A percentile compares a stretch with the other conserved stretches of the same genome.
Conservation (phyloP, 1,140 invertebrate genomes). For the Drosophila biarmipes region DNA sequence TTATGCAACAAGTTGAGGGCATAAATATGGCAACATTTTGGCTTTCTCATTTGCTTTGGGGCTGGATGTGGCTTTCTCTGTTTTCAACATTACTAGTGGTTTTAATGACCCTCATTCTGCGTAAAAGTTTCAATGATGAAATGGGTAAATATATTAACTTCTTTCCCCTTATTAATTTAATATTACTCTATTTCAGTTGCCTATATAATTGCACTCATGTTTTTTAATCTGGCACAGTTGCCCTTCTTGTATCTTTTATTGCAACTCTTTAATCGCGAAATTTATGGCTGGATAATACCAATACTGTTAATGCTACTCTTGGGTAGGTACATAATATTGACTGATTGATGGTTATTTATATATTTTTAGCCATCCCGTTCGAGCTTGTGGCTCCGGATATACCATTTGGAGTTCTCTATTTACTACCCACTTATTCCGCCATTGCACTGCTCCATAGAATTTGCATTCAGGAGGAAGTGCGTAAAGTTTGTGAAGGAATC, state of each 20-base stretch:
- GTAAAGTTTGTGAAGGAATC: neutral
- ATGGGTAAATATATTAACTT: neutral
- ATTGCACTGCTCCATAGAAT: slow-evolving; percentile 8
- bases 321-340: slow-evolving; percentile 5
- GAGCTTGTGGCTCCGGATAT: neutral
- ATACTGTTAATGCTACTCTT: slow-evolving; percentile 7
- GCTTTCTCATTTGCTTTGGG: slow-evolving; percentile 18
- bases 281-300: slow-evolving; percentile 27
- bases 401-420: slow-evolving; percentile 10
- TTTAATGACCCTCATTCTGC: neutral
- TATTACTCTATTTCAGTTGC: slow-evolving; percentile 5
- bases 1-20: slow-evolving; percentile 36
- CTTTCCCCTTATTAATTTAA: neutral
- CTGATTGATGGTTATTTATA: neutral
- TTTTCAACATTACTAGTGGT: neutral
- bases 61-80: slow-evolving; percentile 17
- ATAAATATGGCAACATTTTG: slow-evolving; percentile 28
- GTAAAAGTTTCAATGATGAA: neutral
- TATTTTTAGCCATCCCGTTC: slow-evolving; percentile 14
- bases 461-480: slow-evolving; percentile 1
- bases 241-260: slow-evolving; percentile 27
- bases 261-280: slow-evolving; percentile 4
- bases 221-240: slow-evolving; percentile 17
- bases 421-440: slow-evolving; percentile 9
- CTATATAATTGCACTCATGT: slow-evolving; percentile 10